Conservation (phyloP, 2,888 invertebrate genomes). For the Tetheella fluctuosa region DNA sequence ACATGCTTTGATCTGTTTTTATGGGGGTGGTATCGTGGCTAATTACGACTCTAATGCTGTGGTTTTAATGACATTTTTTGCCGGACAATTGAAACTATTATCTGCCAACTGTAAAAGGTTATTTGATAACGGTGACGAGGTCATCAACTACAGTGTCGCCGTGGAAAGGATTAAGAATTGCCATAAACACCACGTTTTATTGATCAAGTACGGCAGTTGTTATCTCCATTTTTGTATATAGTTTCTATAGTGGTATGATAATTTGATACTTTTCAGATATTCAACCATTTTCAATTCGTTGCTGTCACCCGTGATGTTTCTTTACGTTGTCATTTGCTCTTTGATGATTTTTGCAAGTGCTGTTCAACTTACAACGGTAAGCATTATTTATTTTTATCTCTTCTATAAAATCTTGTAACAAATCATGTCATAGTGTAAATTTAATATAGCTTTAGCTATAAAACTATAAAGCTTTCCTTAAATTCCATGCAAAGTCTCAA, state of each 20-base stretch:
- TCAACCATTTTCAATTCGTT: constrained; percentile 61
- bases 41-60: constrained; percentile 71
- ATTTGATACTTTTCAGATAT: constrained; percentile 49
- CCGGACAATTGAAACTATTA: constrained; percentile 67
- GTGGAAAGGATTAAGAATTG: constrained; percentile 55
- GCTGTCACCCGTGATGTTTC: constrained; percentile 74
- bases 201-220: constrained; percentile 60
- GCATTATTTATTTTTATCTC: constrained; percentile 9
- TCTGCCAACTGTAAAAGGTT: constrained; percentile 57
- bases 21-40: constrained; percentile 71
- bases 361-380: constrained; percentile 67
- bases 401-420: too few species aligned
- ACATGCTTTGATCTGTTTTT: constrained; percentile 60
- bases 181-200: constrained; percentile 57
- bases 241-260: neutral
- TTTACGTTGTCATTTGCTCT: constrained; percentile 76
- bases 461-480: too few species aligned
- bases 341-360: constrained; percentile 77
- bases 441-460: too few species aligned
- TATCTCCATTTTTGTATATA: constrained; percentile 9
- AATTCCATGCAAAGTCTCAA: too few species aligned
- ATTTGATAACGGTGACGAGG: constrained; percentile 46
- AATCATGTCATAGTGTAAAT: too few species aligned
- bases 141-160: constrained; percentile 40
- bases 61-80: constrained; percentile 69